Evolutionary conservation across 2,113 vertebrate genomes (phyloP).

Genomic region (Periophthalmodon schlosseri): DNA sequence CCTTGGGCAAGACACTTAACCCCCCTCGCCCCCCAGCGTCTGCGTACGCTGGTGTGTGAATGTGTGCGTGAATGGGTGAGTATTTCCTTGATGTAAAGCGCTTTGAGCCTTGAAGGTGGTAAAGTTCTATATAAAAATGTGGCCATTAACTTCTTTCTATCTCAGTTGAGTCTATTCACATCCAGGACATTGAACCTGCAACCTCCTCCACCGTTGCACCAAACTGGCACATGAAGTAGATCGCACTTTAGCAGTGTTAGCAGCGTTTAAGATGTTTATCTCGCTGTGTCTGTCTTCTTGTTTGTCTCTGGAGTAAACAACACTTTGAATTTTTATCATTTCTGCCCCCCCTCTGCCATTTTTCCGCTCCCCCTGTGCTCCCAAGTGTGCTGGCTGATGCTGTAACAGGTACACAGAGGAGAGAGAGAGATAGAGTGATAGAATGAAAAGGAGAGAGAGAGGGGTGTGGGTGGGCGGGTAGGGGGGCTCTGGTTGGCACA

Average conservation of each 20-base stretch:
- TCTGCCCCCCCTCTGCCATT: constrained; percentile 11
- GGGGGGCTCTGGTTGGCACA: constrained; percentile 44
- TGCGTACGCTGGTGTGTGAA: too few species aligned
- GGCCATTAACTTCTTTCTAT: neutral
- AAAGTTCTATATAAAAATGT: too few species aligned
- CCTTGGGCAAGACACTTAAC: too few species aligned
- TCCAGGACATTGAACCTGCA: too few species aligned
- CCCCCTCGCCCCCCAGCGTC: too few species aligned
- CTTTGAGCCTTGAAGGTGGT: too few species aligned
- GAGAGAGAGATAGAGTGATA: constrained; percentile 27
- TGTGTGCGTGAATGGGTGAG: too few species aligned
- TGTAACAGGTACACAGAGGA: constrained; percentile 58
- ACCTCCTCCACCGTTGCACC: too few species aligned
- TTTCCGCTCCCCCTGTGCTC: constrained; percentile 22
- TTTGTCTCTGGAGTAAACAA: constrained; percentile 46
- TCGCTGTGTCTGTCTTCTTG: constrained; percentile 18
- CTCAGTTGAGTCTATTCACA: too few species aligned
- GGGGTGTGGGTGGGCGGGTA: neutral
- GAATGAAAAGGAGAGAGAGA: constrained; percentile 17
- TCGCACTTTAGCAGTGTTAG: neutral
- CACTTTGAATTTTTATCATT: constrained; percentile 40
- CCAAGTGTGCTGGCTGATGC: constrained; percentile 42
- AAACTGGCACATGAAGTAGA: too few species aligned
- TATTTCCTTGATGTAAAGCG: too few species aligned
- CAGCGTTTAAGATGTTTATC: constrained; percentile 33